Evolutionary conservation across 2,888 invertebrate species (phyloP), one percentile per base, ranked within the genome.

Genomic region (Lochmaea capreae): DNA sequence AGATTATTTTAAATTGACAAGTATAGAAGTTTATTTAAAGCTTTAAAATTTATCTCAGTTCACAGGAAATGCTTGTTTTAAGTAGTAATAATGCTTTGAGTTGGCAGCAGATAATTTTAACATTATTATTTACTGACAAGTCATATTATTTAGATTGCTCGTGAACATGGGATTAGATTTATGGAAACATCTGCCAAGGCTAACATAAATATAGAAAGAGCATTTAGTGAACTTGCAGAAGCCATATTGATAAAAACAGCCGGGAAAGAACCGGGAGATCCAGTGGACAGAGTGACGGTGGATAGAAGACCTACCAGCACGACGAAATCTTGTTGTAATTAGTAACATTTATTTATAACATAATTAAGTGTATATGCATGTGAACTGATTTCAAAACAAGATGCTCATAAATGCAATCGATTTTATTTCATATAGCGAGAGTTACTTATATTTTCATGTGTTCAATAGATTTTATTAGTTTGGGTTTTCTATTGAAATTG

Each of bases 161-260:
- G 95, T 84, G 97, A 98, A 89, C 97, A 98, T 89, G 91, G 95
- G 83, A 97, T 98, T 87, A 92, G 96, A 80, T 98, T 98, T 90
- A 95, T 98, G 94, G 98, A 98, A 91, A 98, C 98, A 73, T 97
- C 97, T 78, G 98, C 98, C 77, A 98, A 98, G 90, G 94, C 96
- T 72, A 97, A 97, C 88, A 95, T 97, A 84, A 98, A 98, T 89
- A 97, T 98, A 85, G 98, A 98, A 86, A 93, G 93, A 86, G 97
- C 98, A 74, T 98, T 98, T 94, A 94, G 85, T 96, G 97, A 89
- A 89, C 98, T 86, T 96, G 98, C 69, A 95, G 97, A 90, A 96
- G 97, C 84, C 97, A 98, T 88, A 67, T 69, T 82, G 90, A 97
- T 84, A 88, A 98, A 97, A 90, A 94, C 95, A 77, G 92, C 95